Evolutionary conservation across 2,888 invertebrate species (phyloP), one percentile per base, ranked within the genome.

Genomic region (Apeira syringaria): DNA sequence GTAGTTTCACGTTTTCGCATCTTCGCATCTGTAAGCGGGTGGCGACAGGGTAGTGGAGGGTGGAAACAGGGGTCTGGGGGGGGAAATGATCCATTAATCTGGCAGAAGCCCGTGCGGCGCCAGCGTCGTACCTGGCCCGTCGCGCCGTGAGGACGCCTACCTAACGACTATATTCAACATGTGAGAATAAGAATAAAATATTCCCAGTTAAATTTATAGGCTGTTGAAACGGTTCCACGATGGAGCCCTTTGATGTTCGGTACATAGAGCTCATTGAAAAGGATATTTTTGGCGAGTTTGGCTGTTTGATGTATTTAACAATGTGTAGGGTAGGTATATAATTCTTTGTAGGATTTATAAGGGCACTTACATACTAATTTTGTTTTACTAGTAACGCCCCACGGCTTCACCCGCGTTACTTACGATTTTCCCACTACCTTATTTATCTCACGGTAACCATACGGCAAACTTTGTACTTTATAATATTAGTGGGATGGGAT

Each of bases 1-100:
- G 83, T 83, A 83, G 81, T 81, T 80, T 79, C 78, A 72, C 78
- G 77, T 81, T 40, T 46, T 46, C 39, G 34, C 35, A 38, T 45
- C 33, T 34, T 78, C 78, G 74, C 78, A 77, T 81, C 77, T 75
- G 41, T 34, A 26, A 41, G 71, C 65, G 74, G 64, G 74, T 64
- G 63, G 72, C 45, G 58, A 66, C 66, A 9, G 20, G 17, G 17
- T 9, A 25, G 11, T 13, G 49, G 56, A 66, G 66, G 60, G 65
- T 64, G 64, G 64, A 5, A 1, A 5, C 4, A 64, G 65, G 64
- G 67, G 61, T 67, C 5, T 8, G 61, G 70, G 88, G 92, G 92
- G 93, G 93, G 93, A 93, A 93, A 93, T 93, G 93, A 94, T 94
- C 94, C 94, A 94, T 94, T 94, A 94, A 94, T 94, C 94, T 93